These are phyloP conservation scores for Drosophila gaucha DNA, from an alignment of 2,888 invertebrate genomes.

Conservation along the genomic window DNA sequence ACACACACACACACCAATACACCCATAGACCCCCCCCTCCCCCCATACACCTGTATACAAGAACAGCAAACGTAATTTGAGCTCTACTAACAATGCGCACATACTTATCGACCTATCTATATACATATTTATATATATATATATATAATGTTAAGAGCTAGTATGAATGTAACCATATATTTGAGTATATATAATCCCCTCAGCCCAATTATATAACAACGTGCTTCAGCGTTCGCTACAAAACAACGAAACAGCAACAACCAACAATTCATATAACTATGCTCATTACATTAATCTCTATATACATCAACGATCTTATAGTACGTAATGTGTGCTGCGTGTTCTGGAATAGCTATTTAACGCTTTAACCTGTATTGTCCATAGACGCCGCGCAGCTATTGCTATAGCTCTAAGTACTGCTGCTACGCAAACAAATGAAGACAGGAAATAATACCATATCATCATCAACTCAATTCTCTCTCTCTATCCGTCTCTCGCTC, in stretches of 20 bases:
- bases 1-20: neutral
- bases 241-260: neutral
- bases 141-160: conserved; percentile 25
- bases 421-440: neutral
- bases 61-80: conserved; percentile 19
- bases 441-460: conserved; percentile 7
- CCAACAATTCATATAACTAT: conserved; percentile 10
- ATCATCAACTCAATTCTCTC: neutral
- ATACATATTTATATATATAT: neutral
- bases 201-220: conserved; percentile 13
- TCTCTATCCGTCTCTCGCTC: neutral
- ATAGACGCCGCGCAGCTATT: conserved; percentile 1
- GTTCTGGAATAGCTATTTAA: conserved; percentile 9
- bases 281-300: conserved; percentile 13
- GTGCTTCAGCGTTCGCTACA: conserved; percentile 55
- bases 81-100: conserved; percentile 20
- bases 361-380: conserved; percentile 13
- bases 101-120: neutral
- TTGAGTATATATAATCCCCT: conserved; percentile 24
- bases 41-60: conserved; percentile 6
- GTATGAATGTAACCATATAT: conserved; percentile 32
- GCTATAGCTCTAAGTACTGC: conserved; percentile 15
- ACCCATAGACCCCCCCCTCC: no score
- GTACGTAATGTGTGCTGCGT: conserved; percentile 4
- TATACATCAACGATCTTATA: neutral